Percentiles rank a stretch among this genome's conserved stretches.
Evolutionary conservation across 2,113 vertebrate genomes (phyloP).

Genomic region (Vidua macroura): DNA sequence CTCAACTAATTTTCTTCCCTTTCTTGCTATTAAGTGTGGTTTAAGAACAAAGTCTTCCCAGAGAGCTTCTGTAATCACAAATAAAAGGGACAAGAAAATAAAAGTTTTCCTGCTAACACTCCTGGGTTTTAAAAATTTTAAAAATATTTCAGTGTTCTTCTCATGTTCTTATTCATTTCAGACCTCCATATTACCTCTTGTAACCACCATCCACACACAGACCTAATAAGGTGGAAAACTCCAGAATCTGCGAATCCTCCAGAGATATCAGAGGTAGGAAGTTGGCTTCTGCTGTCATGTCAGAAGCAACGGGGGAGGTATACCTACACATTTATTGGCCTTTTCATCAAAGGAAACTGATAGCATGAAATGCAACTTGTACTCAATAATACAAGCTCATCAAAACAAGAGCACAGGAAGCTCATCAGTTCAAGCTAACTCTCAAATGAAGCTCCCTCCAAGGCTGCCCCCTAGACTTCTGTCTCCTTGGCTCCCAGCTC

Average conservation of each 20-base stretch:
- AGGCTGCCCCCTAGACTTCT: neutral
- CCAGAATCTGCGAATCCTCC: neutral
- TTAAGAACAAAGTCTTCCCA: neutral
- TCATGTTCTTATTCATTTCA: neutral
- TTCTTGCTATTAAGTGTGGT: neutral
- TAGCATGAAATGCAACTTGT: neutral
- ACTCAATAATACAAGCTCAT: neutral
- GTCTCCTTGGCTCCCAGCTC: neutral
- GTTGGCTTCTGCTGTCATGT: neutral
- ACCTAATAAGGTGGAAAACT: neutral
- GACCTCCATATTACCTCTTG: neutral
- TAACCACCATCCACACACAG: neutral
- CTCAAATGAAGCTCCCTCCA: neutral
- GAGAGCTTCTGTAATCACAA: neutral
- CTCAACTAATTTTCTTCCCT: neutral
- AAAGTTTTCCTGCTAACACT: neutral
- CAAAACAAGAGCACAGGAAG: neutral
- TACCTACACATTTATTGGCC: neutral
- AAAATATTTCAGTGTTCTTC: neutral
- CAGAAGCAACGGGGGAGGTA: neutral
- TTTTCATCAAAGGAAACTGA: neutral
- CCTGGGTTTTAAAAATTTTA: neutral
- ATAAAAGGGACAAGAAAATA: neutral
- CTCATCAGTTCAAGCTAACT: neutral
- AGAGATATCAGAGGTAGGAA: neutral